Conservation (phyloP, 2,888 invertebrate species). For the Tenthredo mesomela region DNA sequence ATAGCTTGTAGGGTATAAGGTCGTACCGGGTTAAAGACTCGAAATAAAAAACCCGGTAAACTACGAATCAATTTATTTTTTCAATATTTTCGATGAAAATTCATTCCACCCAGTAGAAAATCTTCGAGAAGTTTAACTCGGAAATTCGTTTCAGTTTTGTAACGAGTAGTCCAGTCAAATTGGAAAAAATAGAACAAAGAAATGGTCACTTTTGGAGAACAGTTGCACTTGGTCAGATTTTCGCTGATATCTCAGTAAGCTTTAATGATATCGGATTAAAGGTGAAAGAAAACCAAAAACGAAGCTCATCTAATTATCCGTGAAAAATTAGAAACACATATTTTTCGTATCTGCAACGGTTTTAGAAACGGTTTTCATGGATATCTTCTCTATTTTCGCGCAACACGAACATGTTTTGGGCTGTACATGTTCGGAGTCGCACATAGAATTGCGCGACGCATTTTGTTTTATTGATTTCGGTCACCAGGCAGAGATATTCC, state of each 20-base stretch:
- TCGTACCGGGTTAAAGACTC: neutral
- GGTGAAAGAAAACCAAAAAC: neutral
- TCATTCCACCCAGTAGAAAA: no score
- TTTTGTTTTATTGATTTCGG: no score
- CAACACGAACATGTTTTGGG: no score
- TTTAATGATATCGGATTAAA: neutral
- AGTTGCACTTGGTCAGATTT: neutral
- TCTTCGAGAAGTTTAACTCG: neutral
- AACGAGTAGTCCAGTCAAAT: neutral
- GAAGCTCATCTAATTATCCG: neutral
- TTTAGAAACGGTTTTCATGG: no score
- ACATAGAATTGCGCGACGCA: no score
- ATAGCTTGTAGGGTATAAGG: neutral
- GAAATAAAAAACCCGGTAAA: neutral
- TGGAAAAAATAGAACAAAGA: neutral
- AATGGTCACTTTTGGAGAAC: neutral
- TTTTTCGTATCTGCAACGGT: neutral
- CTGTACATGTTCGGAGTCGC: no score
- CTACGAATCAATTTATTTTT: neutral
- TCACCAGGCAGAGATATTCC: no score
- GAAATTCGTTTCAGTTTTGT: neutral
- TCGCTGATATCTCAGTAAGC: neutral
- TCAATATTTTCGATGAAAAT: neutral
- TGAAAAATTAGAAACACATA: neutral
- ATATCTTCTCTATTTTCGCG: no score